Conservation (phyloP, 2,113 vertebrate genomes). For the Willisornis vidua region DNA sequence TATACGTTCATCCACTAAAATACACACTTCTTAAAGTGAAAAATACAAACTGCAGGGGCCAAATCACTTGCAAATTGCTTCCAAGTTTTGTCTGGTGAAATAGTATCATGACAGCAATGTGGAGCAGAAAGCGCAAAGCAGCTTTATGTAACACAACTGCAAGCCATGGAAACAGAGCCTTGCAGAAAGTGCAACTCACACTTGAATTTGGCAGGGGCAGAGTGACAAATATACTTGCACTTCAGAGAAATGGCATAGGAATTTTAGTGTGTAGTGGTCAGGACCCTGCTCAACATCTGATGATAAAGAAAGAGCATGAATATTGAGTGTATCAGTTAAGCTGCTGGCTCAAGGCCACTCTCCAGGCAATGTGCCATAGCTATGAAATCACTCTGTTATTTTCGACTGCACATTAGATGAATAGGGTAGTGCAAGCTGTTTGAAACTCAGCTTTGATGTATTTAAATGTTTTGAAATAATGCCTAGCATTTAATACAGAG, state of each 20-base stretch:
- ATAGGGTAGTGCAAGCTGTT: slow-evolving; percentile 37
- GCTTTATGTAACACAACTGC: slow-evolving; percentile 31
- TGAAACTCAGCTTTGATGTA: slow-evolving; percentile 38
- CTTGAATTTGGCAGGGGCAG: neutral
- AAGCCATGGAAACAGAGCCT: neutral
- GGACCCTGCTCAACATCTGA: neutral
- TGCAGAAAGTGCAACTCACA: neutral
- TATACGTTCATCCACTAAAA: neutral
- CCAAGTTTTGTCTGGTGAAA: slow-evolving; percentile 1
- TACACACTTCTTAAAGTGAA: neutral
- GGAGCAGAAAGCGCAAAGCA: neutral
- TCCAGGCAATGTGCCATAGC: slow-evolving; percentile 49
- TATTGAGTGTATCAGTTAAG: neutral
- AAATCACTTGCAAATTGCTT: neutral
- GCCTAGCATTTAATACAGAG: slow-evolving; percentile 22
- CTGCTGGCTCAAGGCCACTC: slow-evolving; percentile 19
- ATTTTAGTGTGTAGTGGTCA: neutral
- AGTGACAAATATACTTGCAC: neutral
- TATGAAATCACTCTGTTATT: slow-evolving; percentile 62
- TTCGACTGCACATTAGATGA: slow-evolving; percentile 31
- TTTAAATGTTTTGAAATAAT: slow-evolving; percentile 54
- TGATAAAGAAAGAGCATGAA: neutral
- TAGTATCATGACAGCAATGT: neutral
- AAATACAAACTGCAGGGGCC: neutral
- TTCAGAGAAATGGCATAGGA: neutral